Base-by-base conservation (phyloP, 2,888 invertebrate genomes). In the Pollenia amentaria region DNA sequence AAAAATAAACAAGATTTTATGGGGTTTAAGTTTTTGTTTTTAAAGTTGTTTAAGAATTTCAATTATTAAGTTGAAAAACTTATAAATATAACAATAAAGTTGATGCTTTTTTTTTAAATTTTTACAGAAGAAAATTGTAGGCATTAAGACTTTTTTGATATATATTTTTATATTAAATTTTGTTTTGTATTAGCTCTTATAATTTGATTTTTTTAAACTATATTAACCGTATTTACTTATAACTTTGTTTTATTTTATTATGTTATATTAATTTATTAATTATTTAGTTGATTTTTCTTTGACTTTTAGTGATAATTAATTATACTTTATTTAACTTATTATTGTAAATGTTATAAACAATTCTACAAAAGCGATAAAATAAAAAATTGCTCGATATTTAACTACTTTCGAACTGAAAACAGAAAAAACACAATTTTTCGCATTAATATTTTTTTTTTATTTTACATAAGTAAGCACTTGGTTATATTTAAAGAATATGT, bases 401-500 rank as follows among this genome's bases (percentile, higher is more conserved):
- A 29, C n/a, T 70, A 46, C 16, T 18, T 79, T 38, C n/a, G 3
- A 67, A 60, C 12, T 62, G n/a, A 82, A 69, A 69, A 64, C 11
- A 62, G 29, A 76, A 48, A 44, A 57, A 0, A 62, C 38, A 62
- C 38, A 16, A n/a, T 42, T 18, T 69, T 64, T 57, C 3, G 10
- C 10, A n/a, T 55, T 76, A 57, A 21, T 57, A 29, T 55, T 29
- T 40, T 55, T 44, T 51, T 46, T 55, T 48, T 82, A 16, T 60
- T 67, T 57, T 78, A 60, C 4, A 57, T 79, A 78, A 79, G 73
- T 85, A 73, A 82, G 85, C 85, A 85, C 85, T 81, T 78, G 73
- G 70, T 79, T 75, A 79, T 70, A 46, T 65, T 60, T 21, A 21
- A 60, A 46, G 40, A 51, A 29, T 29, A 29, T 29, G 29, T 29